These are phyloP conservation scores for Hypolimnas misippus DNA, from an alignment of 2,888 invertebrate genomes.

Conservation along the genomic window DNA sequence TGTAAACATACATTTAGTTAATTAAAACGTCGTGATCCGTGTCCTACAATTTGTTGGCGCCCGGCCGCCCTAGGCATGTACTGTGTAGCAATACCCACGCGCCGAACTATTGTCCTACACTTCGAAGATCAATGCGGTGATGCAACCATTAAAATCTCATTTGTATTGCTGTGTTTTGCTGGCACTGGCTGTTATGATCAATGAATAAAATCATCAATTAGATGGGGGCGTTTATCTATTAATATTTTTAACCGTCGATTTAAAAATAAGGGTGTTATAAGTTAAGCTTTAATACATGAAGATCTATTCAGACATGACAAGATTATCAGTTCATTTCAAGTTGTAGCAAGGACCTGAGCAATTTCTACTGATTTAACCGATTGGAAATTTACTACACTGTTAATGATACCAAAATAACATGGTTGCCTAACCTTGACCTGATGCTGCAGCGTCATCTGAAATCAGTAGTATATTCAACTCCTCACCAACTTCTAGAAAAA, in stretches of 20 bases:
- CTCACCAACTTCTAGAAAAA: too few species aligned
- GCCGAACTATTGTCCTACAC: slow-evolving; percentile 36
- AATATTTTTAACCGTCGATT: too few species aligned
- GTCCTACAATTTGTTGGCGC: slow-evolving; percentile 36
- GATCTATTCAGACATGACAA: too few species aligned
- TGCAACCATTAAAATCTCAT: slow-evolving; percentile 35
- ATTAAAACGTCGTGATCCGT: slow-evolving; percentile 14
- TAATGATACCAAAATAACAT: too few species aligned
- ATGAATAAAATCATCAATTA: slow-evolving; percentile 2
- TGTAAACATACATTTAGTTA: slow-evolving; percentile 7
- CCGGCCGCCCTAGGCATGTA: slow-evolving; percentile 22
- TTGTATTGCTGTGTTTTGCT: slow-evolving; percentile 24
- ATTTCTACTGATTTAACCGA: too few species aligned
- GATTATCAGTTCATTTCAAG: too few species aligned
- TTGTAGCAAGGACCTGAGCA: too few species aligned
- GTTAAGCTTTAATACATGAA: neutral
- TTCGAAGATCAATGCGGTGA: slow-evolving; percentile 27
- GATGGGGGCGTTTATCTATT: neutral
- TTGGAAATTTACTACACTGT: too few species aligned
- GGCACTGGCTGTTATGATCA: slow-evolving; percentile 10
- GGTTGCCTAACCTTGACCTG: too few species aligned
- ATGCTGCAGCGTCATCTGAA: too few species aligned
- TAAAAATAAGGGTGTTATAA: neutral
- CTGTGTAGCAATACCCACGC: slow-evolving; percentile 23
- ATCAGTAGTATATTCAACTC: too few species aligned